Percentiles rank a stretch among this genome's conserved stretches.
These are phyloP conservation scores for Cheilosia pagana DNA, from an alignment of 2,888 invertebrate species.

Conservation along the genomic window DNA sequence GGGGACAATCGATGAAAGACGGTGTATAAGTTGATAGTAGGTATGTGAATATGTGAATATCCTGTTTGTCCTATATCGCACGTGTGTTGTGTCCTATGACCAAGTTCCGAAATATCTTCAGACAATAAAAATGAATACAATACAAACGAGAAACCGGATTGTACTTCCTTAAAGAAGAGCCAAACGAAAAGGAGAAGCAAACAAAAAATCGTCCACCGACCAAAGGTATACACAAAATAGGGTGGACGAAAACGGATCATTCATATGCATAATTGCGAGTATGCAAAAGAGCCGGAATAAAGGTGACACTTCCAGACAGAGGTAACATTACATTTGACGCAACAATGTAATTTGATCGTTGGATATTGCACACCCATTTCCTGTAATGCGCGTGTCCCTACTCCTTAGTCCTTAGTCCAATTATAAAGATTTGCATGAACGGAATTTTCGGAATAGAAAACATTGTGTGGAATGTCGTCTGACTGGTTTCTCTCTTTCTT, in stretches of 20 bases:
- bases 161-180: slow-evolving; percentile 61
- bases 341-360: slow-evolving; percentile 71
- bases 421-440: slow-evolving; percentile 73
- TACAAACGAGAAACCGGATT: slow-evolving; percentile 66
- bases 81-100: slow-evolving; percentile 47
- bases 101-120: slow-evolving; percentile 62
- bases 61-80: slow-evolving; percentile 61
- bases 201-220: slow-evolving; percentile 1
- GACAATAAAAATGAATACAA: slow-evolving; percentile 66
- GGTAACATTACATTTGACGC: slow-evolving; percentile 66
- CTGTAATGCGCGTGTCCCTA: slow-evolving; percentile 75
- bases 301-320: slow-evolving; percentile 55
- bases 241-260: slow-evolving; percentile 60
- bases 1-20: slow-evolving; percentile 42
- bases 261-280: slow-evolving; percentile 64
- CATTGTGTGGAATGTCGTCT: slow-evolving; percentile 41
- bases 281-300: slow-evolving; percentile 50
- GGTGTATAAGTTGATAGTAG: background rate
- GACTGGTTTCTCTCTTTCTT: slow-evolving; percentile 35
- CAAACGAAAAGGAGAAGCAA: background rate
- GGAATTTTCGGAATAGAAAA: slow-evolving; percentile 19
- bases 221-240: slow-evolving; percentile 33
- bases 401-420: slow-evolving; percentile 42
- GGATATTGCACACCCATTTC: slow-evolving; percentile 73
- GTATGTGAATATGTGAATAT: slow-evolving; percentile 47